phyloP scores from a whole-genome alignment of 2,888 invertebrate genomes.

The Drosophila stalkeri region DNA sequence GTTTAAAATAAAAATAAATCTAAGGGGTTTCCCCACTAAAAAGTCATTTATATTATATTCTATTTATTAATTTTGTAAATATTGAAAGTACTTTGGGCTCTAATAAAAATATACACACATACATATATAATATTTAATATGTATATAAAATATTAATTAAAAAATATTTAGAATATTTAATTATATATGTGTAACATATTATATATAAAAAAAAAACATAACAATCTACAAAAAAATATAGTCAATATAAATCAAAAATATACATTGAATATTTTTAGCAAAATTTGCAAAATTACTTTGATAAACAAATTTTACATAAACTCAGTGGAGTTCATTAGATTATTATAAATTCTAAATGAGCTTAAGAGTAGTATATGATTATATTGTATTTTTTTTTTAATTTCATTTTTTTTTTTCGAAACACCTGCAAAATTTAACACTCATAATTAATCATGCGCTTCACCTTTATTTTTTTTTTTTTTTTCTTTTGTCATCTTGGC shows the following conservation, averaged over 20 bases:
- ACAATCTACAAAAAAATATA: too few species aligned
- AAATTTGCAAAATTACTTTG: too few species aligned
- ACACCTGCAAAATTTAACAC: constrained; percentile 25
- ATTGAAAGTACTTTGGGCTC: too few species aligned
- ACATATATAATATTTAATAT: too few species aligned
- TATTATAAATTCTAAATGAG: neutral
- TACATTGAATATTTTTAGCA: too few species aligned
- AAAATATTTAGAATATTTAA: neutral
- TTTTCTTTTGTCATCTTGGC: neutral
- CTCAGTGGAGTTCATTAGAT: neutral
- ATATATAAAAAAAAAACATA: too few species aligned
- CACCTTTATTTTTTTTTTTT: neutral
- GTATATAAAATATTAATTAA: neutral
- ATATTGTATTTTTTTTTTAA: neutral
- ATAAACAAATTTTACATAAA: neutral
- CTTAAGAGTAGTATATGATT: too few species aligned
- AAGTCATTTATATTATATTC: neutral
- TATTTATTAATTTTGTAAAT: neutral
- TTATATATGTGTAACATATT: too few species aligned
- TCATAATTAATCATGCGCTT: constrained; percentile 40
- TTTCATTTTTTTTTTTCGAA: neutral
- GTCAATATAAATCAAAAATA: too few species aligned
- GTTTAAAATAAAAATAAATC: neutral
- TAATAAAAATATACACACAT: too few species aligned
- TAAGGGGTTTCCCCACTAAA: neutral